Evolutionary conservation across 2,113 vertebrate species (phyloP), one percentile per base, ranked within the genome.

Genomic region (Hemiscyllium ocellatum): DNA sequence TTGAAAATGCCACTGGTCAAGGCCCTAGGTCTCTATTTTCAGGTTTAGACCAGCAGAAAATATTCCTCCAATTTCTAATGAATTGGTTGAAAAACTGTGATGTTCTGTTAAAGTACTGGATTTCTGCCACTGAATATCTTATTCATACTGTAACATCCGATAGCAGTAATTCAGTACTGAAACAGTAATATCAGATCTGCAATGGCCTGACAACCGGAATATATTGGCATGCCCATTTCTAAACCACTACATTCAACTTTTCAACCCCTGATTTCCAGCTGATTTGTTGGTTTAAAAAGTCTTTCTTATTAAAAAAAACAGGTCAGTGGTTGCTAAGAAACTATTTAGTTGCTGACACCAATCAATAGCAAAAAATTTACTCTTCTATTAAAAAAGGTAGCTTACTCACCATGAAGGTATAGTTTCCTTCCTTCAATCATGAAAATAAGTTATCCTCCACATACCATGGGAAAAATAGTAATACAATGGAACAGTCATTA

Each of bases 181-280:
- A 95, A 95, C 94, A 90, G 87, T 61, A 90, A n/a, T 95, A 50
- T 72, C 94, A 95, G 69, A 95, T 69, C 68, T 72, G 68, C 42
- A 95, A 95, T 52, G 69, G 94, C 47, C 69, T 47, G 26, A 95
- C 68, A 72, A 50, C 69, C 68, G 33, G 69, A 76, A 65, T 72
- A 95, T 72, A 95, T 72, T 72, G 37, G 65, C 69, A 95, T 52
- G 93, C 42, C 68, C 24, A 26, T 95, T 95, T 72, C 69, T 24
- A 95, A 95, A 95, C 93, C 37, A 72, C 94, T 72, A 95, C 94
- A 95, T 70, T 42, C 29, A 95, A 95, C 42, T 95, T 95, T 95
- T 95, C 94, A 95, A 95, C 94, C 94, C 94, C 94, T 95, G 94
- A 95, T 95, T 95, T 95, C 93, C 69, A 72, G 69, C 50, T 76